Percentiles rank a stretch among this genome's conserved stretches.
phyloP scores from a whole-genome alignment of 2,888 invertebrate genomes.

The Eilema caniola region DNA sequence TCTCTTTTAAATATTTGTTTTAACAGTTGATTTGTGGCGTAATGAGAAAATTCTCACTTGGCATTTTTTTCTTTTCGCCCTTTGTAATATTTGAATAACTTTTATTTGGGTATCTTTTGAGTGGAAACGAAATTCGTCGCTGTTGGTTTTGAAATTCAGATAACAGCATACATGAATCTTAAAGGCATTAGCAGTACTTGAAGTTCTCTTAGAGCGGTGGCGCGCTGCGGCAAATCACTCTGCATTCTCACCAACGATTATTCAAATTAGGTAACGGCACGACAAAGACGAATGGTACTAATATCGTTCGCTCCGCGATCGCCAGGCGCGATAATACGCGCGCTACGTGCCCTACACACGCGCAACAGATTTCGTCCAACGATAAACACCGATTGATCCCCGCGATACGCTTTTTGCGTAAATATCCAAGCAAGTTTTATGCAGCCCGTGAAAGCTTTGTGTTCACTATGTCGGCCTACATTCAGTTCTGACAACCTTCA shows the following conservation, averaged over 20 bases:
- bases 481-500: constrained; percentile 28
- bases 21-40: constrained; percentile 85
- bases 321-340: constrained; percentile 73
- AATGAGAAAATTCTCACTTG: constrained; percentile 83
- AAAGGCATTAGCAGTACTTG: constrained; percentile 46
- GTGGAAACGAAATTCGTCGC: constrained; percentile 33
- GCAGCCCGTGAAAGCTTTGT: constrained; percentile 65
- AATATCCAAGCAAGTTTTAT: constrained; percentile 78
- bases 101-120: constrained; percentile 49
- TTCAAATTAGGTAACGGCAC: constrained; percentile 85
- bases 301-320: constrained; percentile 82
- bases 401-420: constrained; percentile 85
- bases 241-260: constrained; percentile 85
- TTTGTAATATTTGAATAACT: constrained; percentile 65
- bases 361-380: constrained; percentile 78
- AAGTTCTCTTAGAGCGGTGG: constrained; percentile 56
- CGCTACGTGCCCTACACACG: constrained; percentile 81
- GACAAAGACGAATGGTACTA: constrained; percentile 87
- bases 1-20: constrained; percentile 85
- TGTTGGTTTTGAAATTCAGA: constrained; percentile 40
- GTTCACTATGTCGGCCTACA: constrained; percentile 56
- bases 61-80: constrained; percentile 69
- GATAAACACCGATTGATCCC: constrained; percentile 84
- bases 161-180: constrained; percentile 44
- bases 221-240: constrained; percentile 76